Base-by-base conservation (phyloP, 92 coral and sea anemone species). In the Anthopleura xanthogrammica region DNA sequence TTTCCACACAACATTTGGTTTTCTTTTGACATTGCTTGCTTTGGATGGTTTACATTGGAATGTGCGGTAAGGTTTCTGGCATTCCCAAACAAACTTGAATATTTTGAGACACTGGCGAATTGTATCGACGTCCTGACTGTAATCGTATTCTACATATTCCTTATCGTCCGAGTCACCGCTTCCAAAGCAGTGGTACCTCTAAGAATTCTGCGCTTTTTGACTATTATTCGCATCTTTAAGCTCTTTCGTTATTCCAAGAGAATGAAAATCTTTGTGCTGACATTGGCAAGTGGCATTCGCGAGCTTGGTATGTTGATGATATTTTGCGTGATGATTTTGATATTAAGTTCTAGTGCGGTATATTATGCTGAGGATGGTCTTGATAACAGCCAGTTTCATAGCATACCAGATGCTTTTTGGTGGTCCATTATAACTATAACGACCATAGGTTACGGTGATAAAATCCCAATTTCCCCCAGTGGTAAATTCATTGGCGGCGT, bases 401-500 rank as follows among this genome's bases (percentile, higher is more conserved):
- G 98, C 81, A 87, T 94, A 3, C 98, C 98, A 3, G 91, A 88
- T 78, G 87, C 95, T 2, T 94, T 94, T 89, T 94, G 98, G 98
- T 94, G 98, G 98, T 90, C 98, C 3, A 87, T 94, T 41, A 86
- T 94, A 0, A 94, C 98, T 43, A 89, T 94, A 4, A 91, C 95
- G 13, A 94, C 98, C 0, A 92, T 94, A 23, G 98, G 98, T 0
- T 94, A 94, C 46, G 98, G 98, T 4, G 98, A 94, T 76, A 89
- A 91, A 81, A 91, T 92, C 12, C 98, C 98, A 12, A 50, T 83
- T 2, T 89, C 93, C 0, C 24, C 85, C 16, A 72, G 79, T 66
- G 98, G 98, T 1, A 94, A 94, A 80, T 52, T 91, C 16, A n/a
- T 94, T 20, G 98, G 90, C 1, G 89, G 93, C 13, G 74, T 88